Percentiles rank a stretch among this genome's conserved stretches.
Evolutionary conservation across 1,140 invertebrate species (phyloP).

Genomic region (Drosophila ogumai): DNA sequence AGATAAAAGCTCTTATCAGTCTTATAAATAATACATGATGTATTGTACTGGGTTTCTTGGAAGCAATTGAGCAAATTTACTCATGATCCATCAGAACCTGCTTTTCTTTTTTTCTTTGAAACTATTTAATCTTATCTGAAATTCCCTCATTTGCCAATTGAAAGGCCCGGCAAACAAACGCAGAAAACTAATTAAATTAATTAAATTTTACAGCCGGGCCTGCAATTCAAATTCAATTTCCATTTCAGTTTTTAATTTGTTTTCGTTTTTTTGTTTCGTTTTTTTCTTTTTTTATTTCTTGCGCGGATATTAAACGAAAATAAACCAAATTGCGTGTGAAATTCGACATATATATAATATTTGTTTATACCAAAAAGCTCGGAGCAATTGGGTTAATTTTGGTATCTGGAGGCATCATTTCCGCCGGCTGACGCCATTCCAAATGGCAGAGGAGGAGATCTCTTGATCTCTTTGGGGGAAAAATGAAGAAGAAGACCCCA

Average conservation of each 20-base stretch:
- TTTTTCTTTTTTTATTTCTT: slow-evolving; percentile 4
- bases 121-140: slow-evolving; percentile 48
- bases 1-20: slow-evolving; percentile 38
- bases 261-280: slow-evolving; percentile 22
- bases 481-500: slow-evolving; percentile 4
- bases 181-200: slow-evolving; percentile 60
- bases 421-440: slow-evolving; percentile 73
- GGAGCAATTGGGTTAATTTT: slow-evolving; percentile 46
- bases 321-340: slow-evolving; percentile 74
- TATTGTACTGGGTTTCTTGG: slow-evolving; percentile 12
- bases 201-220: slow-evolving; percentile 33
- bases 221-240: slow-evolving; percentile 42
- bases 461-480: slow-evolving; percentile 4
- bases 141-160: slow-evolving; percentile 40
- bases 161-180: slow-evolving; percentile 34
- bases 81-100: slow-evolving; percentile 25
- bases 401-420: slow-evolving; percentile 72
- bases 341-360: slow-evolving; percentile 49
- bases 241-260: slow-evolving; percentile 33
- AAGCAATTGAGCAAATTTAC: slow-evolving; percentile 9
- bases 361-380: slow-evolving; percentile 66
- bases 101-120: background rate
- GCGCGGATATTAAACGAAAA: slow-evolving; percentile 49
- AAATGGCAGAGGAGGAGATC: slow-evolving; percentile 40
- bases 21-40: slow-evolving; percentile 31